These are phyloP conservation scores for Mimumesa dahlbomi DNA, from an alignment of 2,888 invertebrate species.

Conservation along the genomic window DNA sequence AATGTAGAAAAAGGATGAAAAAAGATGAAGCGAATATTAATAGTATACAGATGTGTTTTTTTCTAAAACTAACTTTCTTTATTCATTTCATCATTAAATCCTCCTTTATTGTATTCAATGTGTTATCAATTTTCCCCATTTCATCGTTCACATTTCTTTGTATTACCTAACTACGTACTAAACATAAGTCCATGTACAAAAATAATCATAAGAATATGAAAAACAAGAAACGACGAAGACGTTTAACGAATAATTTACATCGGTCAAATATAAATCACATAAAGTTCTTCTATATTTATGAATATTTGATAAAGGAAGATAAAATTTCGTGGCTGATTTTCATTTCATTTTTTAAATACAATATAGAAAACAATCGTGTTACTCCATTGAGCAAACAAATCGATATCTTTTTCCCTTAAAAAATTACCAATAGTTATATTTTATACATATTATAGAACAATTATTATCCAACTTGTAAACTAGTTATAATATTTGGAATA, in stretches of 20 bases:
- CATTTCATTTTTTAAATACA: slow-evolving; percentile 25
- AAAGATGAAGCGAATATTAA: too few relatives aligned
- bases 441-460: slow-evolving; percentile 37
- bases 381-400: slow-evolving; percentile 24
- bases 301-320: slow-evolving; percentile 39
- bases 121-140: slow-evolving; percentile 41
- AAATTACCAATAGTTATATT: slow-evolving; percentile 33
- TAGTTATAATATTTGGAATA: slow-evolving; percentile 56
- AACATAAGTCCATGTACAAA: slow-evolving; percentile 50
- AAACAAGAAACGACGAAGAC: slow-evolving; percentile 59
- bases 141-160: slow-evolving; percentile 43
- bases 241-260: slow-evolving; percentile 53
- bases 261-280: slow-evolving; percentile 43
- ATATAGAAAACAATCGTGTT: slow-evolving; percentile 9
- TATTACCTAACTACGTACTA: slow-evolving; percentile 54
- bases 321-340: slow-evolving; percentile 22
- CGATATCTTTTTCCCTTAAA: slow-evolving; percentile 14
- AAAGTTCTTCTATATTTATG: slow-evolving; percentile 23
- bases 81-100: slow-evolving; percentile 57
- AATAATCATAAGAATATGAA: slow-evolving; percentile 53
- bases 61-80: slow-evolving; percentile 67
- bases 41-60: slow-evolving; percentile 12
- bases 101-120: slow-evolving; percentile 63
- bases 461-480: slow-evolving; percentile 56
- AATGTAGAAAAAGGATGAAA: too few relatives aligned